Base-by-base conservation (phyloP, 2,888 invertebrate genomes). In the Pristionchus fissidentatus region DNA sequence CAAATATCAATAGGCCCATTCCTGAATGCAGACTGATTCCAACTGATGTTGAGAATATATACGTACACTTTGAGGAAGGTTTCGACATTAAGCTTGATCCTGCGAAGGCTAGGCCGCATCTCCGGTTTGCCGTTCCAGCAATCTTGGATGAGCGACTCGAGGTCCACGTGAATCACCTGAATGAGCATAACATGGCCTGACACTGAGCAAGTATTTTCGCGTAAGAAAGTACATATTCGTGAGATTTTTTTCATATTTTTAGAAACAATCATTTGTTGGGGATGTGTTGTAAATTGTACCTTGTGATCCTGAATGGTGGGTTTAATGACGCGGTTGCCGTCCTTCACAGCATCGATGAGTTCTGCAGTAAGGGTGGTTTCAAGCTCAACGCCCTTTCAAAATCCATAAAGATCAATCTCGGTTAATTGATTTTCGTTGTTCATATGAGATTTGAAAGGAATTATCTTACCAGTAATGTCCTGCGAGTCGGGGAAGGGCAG, bases 71-170 rank as follows among this genome's bases (percentile, higher is more conserved):
- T 90, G 79, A 90, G 84, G 80, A 88, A 90, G 19, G 87, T 87
- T 80, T 90, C 90, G 22, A 91, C 86, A 81, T 91, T 91, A 41
- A 91, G 85, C 41, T 90, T 88, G 60, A 91, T 90, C 52, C 91
- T 79, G 52, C 91, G 84, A 75, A 91, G 84, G 75, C 87, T 86
- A 0, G 89, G 89, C 85, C 89, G 85, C 88, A 88, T 88, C 73
- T 89, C 89, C 13, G 89, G 89, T 13, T 87, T 89, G 19, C 79
- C 75, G 81, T 89, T 86, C 89, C 89, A 89, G 75, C 89, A 89
- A 60, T 89, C 89, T 62, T 85, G 86, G 52, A 89, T 87, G 29
- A 90, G 84, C 7, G 87, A 85, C 3, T 87, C 81, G 75, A 89
- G 55, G 75, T 89, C 84, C 82, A 82, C 66, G 82, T 82, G 82